phyloP scores from a whole-genome alignment of 2,888 invertebrate species.

The Tipula vernalis region DNA sequence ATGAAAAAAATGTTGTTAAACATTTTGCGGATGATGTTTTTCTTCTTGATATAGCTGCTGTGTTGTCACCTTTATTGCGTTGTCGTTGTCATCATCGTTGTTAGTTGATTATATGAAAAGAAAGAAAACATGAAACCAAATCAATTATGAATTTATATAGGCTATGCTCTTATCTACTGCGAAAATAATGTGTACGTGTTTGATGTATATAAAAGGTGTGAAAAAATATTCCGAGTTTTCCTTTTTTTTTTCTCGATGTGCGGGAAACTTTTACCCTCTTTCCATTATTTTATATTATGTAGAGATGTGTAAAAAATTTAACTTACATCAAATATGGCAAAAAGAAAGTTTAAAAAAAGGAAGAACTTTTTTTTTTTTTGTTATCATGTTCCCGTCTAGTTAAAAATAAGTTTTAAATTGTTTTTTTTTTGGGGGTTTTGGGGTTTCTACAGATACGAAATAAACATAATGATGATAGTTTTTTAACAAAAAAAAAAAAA shows the following conservation, averaged over 20 bases:
- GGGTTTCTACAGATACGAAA: neutral
- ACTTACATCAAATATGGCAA: neutral
- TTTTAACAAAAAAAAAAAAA: neutral
- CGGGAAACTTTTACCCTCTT: neutral
- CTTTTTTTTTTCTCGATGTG: neutral
- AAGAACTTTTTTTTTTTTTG: neutral
- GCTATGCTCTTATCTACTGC: neutral
- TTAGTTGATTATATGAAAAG: conserved; percentile 23
- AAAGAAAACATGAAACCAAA: conserved; percentile 17
- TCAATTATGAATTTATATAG: neutral
- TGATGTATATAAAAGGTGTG: neutral
- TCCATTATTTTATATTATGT: neutral
- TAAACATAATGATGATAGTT: neutral
- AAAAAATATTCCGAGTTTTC: neutral
- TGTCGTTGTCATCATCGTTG: neutral
- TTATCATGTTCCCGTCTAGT: neutral
- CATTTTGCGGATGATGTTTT: conserved; percentile 43
- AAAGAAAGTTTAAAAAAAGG: neutral
- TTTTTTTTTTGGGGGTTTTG: neutral
- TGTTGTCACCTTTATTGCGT: conserved; percentile 62
- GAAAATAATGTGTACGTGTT: neutral
- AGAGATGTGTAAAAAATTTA: neutral
- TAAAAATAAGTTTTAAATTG: neutral
- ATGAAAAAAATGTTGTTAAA: conserved; percentile 29
- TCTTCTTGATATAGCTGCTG: conserved; percentile 77